Conservation (phyloP, 2,113 vertebrate genomes). For the Gopherus flavomarginatus region DNA sequence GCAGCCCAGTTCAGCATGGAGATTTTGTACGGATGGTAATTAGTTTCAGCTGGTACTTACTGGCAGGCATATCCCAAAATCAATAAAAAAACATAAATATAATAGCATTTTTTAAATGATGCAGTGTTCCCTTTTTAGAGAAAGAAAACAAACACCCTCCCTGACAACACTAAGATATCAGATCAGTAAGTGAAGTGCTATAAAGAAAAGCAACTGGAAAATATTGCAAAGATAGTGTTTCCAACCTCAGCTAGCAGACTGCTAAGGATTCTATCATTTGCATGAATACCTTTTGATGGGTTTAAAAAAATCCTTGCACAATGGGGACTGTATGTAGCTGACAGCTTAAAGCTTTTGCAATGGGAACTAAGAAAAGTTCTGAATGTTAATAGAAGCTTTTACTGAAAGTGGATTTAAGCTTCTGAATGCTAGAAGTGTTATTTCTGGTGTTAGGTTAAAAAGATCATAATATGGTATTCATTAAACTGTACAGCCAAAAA, state of each 20-base stretch:
- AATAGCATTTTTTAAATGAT: slow-evolving; percentile 19
- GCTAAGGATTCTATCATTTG: slow-evolving; percentile 20
- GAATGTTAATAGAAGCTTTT: slow-evolving; percentile 74
- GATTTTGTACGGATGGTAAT: slow-evolving; percentile 66
- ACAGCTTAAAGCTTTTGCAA: slow-evolving; percentile 54
- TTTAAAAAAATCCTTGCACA: slow-evolving; percentile 24
- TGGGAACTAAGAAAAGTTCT: slow-evolving; percentile 54
- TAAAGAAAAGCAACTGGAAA: neutral
- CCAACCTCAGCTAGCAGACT: neutral
- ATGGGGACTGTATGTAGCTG: slow-evolving; percentile 12
- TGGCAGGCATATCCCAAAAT: slow-evolving; percentile 44
- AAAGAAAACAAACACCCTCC: neutral
- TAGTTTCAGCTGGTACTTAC: slow-evolving; percentile 75
- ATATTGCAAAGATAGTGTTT: neutral
- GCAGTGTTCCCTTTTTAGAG: slow-evolving; percentile 1
- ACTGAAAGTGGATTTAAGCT: slow-evolving; percentile 72
- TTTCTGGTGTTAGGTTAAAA: slow-evolving; percentile 75
- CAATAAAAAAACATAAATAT: slow-evolving; percentile 47
- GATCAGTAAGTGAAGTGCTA: neutral
- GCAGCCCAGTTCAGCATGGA: slow-evolving; percentile 66
- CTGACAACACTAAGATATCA: neutral
- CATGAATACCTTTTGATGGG: slow-evolving; percentile 10
- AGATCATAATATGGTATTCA: slow-evolving; percentile 77
- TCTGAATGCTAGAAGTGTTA: slow-evolving; percentile 67
- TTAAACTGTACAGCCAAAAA: slow-evolving; percentile 79